These are phyloP conservation scores for Cosmorhoe ocellata DNA, from an alignment of 2,888 invertebrate genomes.

Conservation along the genomic window DNA sequence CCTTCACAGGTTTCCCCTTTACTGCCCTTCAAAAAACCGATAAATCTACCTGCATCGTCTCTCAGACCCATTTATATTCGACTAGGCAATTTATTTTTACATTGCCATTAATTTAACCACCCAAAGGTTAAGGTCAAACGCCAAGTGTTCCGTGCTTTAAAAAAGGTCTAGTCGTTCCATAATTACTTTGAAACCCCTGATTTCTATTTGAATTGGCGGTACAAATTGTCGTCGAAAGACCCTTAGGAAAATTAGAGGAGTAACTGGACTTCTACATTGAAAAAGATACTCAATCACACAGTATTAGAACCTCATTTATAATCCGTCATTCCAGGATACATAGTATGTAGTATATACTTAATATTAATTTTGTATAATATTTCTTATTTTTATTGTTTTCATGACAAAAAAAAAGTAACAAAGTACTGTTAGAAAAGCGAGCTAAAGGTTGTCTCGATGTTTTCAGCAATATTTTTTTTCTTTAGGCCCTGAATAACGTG, in stretches of 20 bases:
- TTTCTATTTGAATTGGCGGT: slow-evolving; percentile 10
- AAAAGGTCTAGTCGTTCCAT: slow-evolving; percentile 6
- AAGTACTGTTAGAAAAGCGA: not conserved
- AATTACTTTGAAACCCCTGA: not conserved
- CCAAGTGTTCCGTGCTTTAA: slow-evolving; percentile 21
- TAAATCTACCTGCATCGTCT: slow-evolving; percentile 28
- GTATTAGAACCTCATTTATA: too few relatives aligned
- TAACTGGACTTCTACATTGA: too few relatives aligned
- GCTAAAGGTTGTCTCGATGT: too few relatives aligned
- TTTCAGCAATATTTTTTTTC: too few relatives aligned
- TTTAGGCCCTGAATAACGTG: too few relatives aligned
- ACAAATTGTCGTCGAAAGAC: slow-evolving; percentile 1
- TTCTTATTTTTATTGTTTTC: too few relatives aligned
- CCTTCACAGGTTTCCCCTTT: slow-evolving; percentile 9
- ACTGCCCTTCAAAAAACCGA: slow-evolving; percentile 21
- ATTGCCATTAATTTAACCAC: slow-evolving; percentile 26
- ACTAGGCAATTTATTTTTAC: slow-evolving; percentile 30
- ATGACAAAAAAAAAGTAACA: not conserved
- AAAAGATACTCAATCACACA: too few relatives aligned
- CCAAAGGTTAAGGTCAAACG: slow-evolving; percentile 32
- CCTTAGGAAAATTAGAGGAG: not conserved
- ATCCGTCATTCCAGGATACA: too few relatives aligned
- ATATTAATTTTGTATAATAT: too few relatives aligned
- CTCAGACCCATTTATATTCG: slow-evolving; percentile 21
- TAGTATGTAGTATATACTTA: too few relatives aligned